Evolutionary conservation across 1,140 invertebrate genomes (phyloP).

Genomic region (roundworm (Caenorhabditis elegans)): WBcel235 BX284606.5:16396501-16397000

Average conservation of each 20-base stretch:
- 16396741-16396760: no score
- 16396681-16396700: slow-evolving; percentile 91
- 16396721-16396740: slow-evolving; percentile 67
- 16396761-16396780: no score
- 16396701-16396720: slow-evolving; percentile 98
- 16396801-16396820: no score
- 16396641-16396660: slow-evolving; percentile 74
- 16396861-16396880: slow-evolving; percentile 88
- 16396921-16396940: slow-evolving; percentile 54
- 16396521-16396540: background rate
- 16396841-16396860: slow-evolving; percentile 83
- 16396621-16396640: background rate
- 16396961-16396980: no score
- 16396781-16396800: no score
- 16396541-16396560: background rate
- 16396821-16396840: slow-evolving; percentile 70
- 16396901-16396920: slow-evolving; percentile 38
- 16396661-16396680: slow-evolving; percentile 83
- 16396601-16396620: background rate
- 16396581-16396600: no score
- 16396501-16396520: background rate
- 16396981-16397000: no score
- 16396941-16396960: slow-evolving; percentile 57
- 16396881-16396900: slow-evolving; percentile 69
- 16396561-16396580: background rate